A percentile compares a stretch with the other conserved stretches of the same genome.
phyloP scores from a whole-genome alignment of 2,113 vertebrate species.

The Channa argus region DNA sequence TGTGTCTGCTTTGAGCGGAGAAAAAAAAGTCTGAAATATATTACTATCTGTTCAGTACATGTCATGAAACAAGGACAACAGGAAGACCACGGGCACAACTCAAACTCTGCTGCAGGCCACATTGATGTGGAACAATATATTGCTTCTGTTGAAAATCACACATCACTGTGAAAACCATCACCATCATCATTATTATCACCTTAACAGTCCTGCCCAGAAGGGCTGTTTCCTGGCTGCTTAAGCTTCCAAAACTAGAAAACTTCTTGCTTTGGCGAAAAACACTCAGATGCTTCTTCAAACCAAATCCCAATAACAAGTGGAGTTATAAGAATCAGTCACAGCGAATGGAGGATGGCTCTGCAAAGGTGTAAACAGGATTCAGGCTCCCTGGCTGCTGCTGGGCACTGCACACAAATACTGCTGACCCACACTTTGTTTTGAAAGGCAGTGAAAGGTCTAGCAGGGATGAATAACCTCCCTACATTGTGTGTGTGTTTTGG shows the following conservation, averaged over 20 bases:
- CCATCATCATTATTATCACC: constrained; percentile 33
- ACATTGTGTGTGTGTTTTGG: constrained; percentile 66
- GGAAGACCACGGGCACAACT: neutral
- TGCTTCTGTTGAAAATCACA: neutral
- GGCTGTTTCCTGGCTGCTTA: constrained; percentile 9
- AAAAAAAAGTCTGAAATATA: too few species aligned
- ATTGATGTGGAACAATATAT: neutral
- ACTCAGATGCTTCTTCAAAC: neutral
- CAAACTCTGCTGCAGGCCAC: constrained; percentile 3
- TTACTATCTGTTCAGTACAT: too few species aligned
- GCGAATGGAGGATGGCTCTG: constrained; percentile 17
- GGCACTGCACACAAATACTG: constrained; percentile 71
- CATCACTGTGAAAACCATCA: neutral
- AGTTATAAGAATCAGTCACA: constrained; percentile 11
- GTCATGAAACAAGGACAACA: too few species aligned
- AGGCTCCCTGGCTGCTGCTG: constrained; percentile 30
- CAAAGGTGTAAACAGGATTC: constrained; percentile 56
- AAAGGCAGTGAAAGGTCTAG: constrained; percentile 85
- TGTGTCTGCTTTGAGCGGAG: too few species aligned
- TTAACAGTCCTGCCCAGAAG: constrained; percentile 15
- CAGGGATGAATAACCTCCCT: constrained; percentile 70
- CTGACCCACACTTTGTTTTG: constrained; percentile 77
- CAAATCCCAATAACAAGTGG: constrained; percentile 19
- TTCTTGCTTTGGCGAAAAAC: neutral
- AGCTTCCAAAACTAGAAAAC: neutral